A percentile compares a stretch with the other conserved stretches of the same genome.
phyloP scores from a whole-genome alignment of 2,113 vertebrate genomes.

The Microtus ochrogaster region DNA sequence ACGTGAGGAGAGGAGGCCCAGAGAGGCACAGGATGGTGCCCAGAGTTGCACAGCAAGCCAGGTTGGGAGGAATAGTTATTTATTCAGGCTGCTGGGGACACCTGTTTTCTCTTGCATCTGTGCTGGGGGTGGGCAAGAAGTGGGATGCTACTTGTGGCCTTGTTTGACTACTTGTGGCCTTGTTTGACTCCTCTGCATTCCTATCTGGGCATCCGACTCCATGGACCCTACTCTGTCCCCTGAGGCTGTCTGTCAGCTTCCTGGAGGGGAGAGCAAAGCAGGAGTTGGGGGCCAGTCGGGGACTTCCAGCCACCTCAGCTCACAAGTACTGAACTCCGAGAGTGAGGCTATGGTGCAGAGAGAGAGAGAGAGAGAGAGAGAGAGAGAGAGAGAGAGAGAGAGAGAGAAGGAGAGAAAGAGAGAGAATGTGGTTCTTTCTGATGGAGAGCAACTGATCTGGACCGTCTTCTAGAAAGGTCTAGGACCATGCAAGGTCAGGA shows the following conservation, averaged over 20 bases:
- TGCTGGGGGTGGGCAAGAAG: neutral
- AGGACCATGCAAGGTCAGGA: neutral
- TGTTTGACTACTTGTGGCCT: neutral
- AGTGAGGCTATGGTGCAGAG: rapidly evolving
- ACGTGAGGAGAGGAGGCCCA: neutral
- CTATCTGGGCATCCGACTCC: neutral
- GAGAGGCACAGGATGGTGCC: neutral
- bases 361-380: no score
- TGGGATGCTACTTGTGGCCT: neutral
- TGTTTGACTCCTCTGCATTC: neutral
- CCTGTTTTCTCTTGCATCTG: neutral
- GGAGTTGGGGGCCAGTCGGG: neutral
- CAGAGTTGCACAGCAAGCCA: neutral
- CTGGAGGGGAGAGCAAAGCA: neutral
- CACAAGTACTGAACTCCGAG: neutral
- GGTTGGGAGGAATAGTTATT: neutral
- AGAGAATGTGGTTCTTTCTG: rapidly evolving
- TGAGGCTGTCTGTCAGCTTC: neutral
- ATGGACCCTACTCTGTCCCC: neutral
- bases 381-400: no score
- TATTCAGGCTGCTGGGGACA: neutral
- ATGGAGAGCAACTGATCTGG: rapidly evolving
- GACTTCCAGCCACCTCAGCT: neutral
- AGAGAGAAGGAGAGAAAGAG: rapidly evolving
- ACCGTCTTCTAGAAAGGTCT: neutral